Percentiles rank a stretch among this genome's conserved stretches.
Evolutionary conservation across 2,113 vertebrate species (phyloP).

Genomic region (Sylvia atricapilla): DNA sequence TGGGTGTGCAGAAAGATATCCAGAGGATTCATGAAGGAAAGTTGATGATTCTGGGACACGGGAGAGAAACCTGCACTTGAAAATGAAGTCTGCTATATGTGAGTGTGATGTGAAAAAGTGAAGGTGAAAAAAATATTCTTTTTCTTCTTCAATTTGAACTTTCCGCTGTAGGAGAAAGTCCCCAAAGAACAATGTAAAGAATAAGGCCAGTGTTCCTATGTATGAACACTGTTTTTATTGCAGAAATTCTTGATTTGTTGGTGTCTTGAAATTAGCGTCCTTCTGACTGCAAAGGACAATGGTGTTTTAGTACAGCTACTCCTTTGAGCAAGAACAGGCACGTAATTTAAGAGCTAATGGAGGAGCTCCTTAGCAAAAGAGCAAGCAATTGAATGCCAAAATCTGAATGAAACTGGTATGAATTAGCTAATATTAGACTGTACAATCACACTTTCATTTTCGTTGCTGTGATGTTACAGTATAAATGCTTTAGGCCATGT

Average conservation of each 20-base stretch:
- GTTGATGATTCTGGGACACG: background rate
- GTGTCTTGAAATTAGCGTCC: background rate
- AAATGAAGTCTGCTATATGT: background rate
- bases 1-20: background rate
- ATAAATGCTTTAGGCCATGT: conserved; percentile 5
- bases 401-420: background rate
- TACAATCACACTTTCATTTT: conserved; percentile 37
- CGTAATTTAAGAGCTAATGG: background rate
- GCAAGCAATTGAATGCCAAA: conserved; percentile 9
- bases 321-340: background rate
- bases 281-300: background rate
- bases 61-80: background rate
- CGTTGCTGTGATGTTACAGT: conserved; percentile 44
- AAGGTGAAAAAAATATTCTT: background rate
- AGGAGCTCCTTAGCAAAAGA: background rate
- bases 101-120: background rate
- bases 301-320: background rate
- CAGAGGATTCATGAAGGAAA: background rate
- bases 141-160: background rate
- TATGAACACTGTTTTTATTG: background rate
- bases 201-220: background rate
- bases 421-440: conserved; percentile 42
- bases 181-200: background rate
- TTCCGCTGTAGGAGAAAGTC: background rate
- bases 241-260: background rate